phyloP scores from a whole-genome alignment of 2,888 invertebrate genomes.

The Phrixothrix hirtus region DNA sequence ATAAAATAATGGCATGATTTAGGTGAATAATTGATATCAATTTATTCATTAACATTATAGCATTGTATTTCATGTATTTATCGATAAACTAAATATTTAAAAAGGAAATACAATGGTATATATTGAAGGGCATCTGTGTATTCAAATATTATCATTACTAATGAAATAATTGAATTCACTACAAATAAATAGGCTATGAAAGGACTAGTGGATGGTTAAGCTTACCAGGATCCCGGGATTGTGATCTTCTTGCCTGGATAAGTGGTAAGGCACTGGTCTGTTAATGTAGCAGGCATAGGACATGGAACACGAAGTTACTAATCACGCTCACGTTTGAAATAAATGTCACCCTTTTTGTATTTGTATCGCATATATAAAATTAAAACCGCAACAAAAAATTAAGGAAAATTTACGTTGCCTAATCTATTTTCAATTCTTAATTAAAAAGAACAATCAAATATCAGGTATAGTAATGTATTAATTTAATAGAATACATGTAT shows the following conservation, averaged over 20 bases:
- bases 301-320: constrained; percentile 48
- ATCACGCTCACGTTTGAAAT: constrained; percentile 34
- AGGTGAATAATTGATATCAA: too few relatives aligned
- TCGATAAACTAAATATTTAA: neutral
- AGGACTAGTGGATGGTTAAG: constrained; percentile 50
- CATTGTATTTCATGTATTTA: neutral
- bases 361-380: constrained; percentile 2
- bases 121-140: neutral
- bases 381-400: too few relatives aligned
- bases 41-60: constrained; percentile 15
- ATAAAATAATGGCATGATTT: too few relatives aligned
- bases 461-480: constrained; percentile 28
- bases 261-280: constrained; percentile 52
- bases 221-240: constrained; percentile 50
- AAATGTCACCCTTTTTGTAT: constrained; percentile 4
- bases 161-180: constrained; percentile 16
- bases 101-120: neutral
- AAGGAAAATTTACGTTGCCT: too few relatives aligned
- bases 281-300: constrained; percentile 50
- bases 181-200: constrained; percentile 15
- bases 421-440: too few relatives aligned
- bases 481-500: constrained; percentile 35
- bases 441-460: constrained; percentile 15
- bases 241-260: constrained; percentile 50
- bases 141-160: constrained; percentile 9